Conservation (phyloP, 2,797 vertebrate species). For the Tangara arthus region DNA sequence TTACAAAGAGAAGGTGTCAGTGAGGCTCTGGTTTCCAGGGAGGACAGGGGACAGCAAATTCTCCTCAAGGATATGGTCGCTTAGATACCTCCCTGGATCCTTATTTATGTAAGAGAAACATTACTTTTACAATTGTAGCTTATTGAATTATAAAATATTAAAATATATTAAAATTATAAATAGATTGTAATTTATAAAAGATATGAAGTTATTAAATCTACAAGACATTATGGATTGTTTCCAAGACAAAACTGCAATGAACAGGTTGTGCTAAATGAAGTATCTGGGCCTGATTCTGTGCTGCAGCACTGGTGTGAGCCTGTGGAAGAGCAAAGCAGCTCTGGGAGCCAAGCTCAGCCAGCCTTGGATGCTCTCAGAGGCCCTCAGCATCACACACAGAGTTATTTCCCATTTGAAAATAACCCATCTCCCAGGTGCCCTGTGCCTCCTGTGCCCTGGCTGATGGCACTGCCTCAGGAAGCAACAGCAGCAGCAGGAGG, state of each 20-base stretch:
- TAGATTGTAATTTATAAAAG: not conserved
- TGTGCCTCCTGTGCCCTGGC: not conserved
- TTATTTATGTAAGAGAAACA: not conserved
- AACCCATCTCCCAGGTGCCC: not conserved
- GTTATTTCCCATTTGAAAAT: not conserved
- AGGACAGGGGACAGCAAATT: not conserved
- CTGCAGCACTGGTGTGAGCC: fast-evolving
- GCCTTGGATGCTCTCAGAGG: not conserved
- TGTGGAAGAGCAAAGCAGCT: not conserved
- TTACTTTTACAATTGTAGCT: not conserved
- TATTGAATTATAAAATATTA: not conserved
- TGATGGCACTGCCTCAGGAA: not conserved
- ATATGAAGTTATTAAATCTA: not conserved
- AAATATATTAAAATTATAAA: not conserved
- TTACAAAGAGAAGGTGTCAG: not conserved
- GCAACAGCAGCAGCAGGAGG: not conserved
- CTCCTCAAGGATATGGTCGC: not conserved
- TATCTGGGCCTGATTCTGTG: not conserved
- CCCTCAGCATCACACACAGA: not conserved
- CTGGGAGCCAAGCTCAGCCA: not conserved
- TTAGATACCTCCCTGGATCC: not conserved
- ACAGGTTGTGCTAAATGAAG: not conserved
- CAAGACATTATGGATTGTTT: not conserved
- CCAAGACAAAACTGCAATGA: not conserved
- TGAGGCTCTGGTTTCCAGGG: not conserved